phyloP scores from a whole-genome alignment of 1,140 invertebrate species.

The Scylla paramamosain region DNA sequence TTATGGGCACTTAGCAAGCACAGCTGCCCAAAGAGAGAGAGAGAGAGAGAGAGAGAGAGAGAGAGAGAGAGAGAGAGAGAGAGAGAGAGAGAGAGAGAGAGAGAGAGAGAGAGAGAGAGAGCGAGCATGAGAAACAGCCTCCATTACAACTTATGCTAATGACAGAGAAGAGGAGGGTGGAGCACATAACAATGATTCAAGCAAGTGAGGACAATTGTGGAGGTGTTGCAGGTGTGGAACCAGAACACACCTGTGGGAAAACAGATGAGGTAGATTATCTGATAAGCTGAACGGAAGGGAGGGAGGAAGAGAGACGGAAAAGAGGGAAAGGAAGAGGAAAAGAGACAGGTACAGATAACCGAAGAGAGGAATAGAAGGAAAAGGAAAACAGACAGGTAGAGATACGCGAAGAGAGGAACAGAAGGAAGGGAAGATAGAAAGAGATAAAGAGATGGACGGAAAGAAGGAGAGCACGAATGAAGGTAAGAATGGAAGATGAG shows the following conservation, averaged over 20 bases:
- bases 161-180: too few species aligned
- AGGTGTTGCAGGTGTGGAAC: background rate
- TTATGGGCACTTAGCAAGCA: too few species aligned
- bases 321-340: too few species aligned
- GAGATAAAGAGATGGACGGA: background rate
- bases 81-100: too few species aligned
- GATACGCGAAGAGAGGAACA: background rate
- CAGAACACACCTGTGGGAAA: background rate
- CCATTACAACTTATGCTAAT: too few species aligned
- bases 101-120: too few species aligned
- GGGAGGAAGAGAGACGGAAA: background rate
- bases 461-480: background rate
- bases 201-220: background rate
- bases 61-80: too few species aligned
- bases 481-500: background rate
- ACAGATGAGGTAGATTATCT: background rate
- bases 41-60: too few species aligned
- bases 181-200: background rate
- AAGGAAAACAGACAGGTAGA: too few species aligned
- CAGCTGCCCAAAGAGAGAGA: too few species aligned
- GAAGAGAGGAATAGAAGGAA: background rate
- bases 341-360: background rate
- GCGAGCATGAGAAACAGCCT: too few species aligned
- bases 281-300: background rate
- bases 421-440: background rate